Conservation (phyloP, 2,113 vertebrate genomes). For the Esox niger region DNA sequence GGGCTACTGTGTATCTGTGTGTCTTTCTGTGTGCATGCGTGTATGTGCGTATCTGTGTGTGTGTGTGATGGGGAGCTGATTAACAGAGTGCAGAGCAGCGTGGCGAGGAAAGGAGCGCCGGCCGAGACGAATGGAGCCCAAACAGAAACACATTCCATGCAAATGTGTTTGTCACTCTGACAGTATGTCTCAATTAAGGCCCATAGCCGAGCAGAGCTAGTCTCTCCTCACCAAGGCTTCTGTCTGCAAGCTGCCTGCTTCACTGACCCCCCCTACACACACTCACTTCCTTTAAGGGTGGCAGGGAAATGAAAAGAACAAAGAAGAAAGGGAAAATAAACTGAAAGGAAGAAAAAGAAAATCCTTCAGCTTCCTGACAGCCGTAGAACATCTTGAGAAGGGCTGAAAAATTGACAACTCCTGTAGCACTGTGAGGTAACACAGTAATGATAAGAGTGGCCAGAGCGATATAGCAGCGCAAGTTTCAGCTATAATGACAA, state of each 20-base stretch:
- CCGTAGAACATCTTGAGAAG: conserved; percentile 4
- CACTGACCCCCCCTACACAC: conserved; percentile 78
- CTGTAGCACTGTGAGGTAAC: conserved; percentile 29
- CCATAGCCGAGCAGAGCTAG: conserved; percentile 71
- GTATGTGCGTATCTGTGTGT: background rate
- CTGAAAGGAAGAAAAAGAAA: conserved; percentile 37
- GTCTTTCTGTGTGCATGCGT: background rate
- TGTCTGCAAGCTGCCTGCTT: conserved; percentile 76
- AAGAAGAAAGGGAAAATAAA: conserved; percentile 53
- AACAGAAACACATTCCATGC: conserved; percentile 91
- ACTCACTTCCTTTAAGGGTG: conserved; percentile 59
- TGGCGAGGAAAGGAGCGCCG: conserved; percentile 35
- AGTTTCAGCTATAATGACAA: conserved; percentile 46
- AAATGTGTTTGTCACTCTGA: conserved; percentile 99
- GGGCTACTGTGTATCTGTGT: background rate
- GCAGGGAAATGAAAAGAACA: conserved; percentile 43
- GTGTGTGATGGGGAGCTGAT: conserved; percentile 83
- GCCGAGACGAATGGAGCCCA: conserved; percentile 55
- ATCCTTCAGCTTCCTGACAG: conserved; percentile 48
- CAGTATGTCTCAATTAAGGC: conserved; percentile 97
- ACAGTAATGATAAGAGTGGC: conserved; percentile 49
- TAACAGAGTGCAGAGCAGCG: conserved; percentile 82
- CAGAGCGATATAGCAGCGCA: conserved; percentile 33
- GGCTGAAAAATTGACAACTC: conserved; percentile 56
- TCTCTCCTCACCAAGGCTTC: conserved; percentile 70